Percentiles rank a stretch among this genome's conserved stretches.
Evolutionary conservation across 2,113 vertebrate species (phyloP).

Genomic region (Arvicanthis niloticus): DNA sequence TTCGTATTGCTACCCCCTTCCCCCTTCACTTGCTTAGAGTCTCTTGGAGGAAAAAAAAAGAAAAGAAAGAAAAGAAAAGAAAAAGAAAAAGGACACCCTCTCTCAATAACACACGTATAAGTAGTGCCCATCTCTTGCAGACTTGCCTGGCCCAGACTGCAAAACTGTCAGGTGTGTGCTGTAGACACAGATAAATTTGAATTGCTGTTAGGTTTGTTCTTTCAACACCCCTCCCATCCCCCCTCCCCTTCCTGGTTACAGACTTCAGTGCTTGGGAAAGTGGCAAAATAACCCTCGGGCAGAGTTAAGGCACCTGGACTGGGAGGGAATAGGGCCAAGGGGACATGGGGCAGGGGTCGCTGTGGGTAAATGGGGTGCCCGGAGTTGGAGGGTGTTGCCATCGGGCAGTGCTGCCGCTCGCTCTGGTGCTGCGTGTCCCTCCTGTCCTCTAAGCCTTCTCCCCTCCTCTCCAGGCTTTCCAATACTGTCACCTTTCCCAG

Average conservation of each 20-base stretch:
- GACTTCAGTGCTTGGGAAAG: conserved; percentile 70
- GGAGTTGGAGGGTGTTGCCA: conserved; percentile 57
- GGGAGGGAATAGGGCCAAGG: not conserved
- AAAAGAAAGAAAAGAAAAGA: not conserved
- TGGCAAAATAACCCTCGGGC: conserved; percentile 70
- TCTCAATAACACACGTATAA: conserved; percentile 66
- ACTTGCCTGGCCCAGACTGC: conserved; percentile 64
- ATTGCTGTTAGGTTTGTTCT: conserved; percentile 66
- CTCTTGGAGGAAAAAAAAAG: conserved; percentile 47
- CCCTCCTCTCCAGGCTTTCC: not conserved
- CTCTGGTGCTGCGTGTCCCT: conserved; percentile 10
- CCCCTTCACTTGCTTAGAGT: conserved; percentile 82
- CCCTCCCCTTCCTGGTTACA: conserved; percentile 55
- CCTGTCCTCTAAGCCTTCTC: conserved; percentile 18
- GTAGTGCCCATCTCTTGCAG: conserved; percentile 46
- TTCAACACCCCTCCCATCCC: conserved; percentile 55
- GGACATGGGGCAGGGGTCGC: not conserved
- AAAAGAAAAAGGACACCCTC: conserved; percentile 28
- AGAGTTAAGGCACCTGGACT: conserved; percentile 67
- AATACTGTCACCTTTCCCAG: conserved; percentile 50
- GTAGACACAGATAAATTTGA: conserved; percentile 56
- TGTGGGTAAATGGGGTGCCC: conserved; percentile 7
- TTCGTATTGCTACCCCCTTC: conserved; percentile 57
- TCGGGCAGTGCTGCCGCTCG: not conserved
- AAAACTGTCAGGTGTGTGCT: conserved; percentile 64